phyloP scores from a whole-genome alignment of 2,888 invertebrate species.

The Actias luna region DNA sequence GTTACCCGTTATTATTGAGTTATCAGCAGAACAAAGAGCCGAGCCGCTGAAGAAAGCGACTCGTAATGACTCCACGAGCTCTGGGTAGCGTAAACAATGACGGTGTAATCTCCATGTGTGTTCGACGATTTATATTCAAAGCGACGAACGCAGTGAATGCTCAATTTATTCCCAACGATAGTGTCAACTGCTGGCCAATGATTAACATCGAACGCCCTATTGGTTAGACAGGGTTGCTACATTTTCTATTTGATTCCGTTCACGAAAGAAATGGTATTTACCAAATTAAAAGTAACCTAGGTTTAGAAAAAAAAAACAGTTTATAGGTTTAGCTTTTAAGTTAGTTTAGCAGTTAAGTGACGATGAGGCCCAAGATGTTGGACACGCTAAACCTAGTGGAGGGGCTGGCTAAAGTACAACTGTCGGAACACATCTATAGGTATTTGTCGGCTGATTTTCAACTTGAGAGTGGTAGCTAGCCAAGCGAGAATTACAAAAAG shows the following conservation, averaged over 20 bases:
- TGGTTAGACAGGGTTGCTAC: conserved; percentile 26
- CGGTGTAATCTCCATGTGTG: conserved; percentile 43
- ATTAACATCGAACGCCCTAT: conserved; percentile 53
- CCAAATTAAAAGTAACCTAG: background rate
- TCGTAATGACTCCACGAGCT: conserved; percentile 49
- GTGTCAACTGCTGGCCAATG: conserved; percentile 56
- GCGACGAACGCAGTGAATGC: conserved; percentile 45
- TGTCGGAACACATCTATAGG: too few relatives aligned
- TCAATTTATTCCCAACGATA: conserved; percentile 66
- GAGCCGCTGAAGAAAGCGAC: conserved; percentile 37
- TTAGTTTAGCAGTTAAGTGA: too few relatives aligned
- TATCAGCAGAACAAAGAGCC: conserved; percentile 40
- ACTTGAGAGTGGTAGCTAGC: too few relatives aligned
- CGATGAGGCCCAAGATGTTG: too few relatives aligned
- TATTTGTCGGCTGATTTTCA: too few relatives aligned
- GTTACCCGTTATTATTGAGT: conserved; percentile 37
- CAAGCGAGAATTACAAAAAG: too few relatives aligned
- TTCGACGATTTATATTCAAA: conserved; percentile 55
- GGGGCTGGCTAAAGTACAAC: too few relatives aligned
- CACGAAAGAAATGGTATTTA: background rate
- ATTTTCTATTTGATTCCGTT: background rate
- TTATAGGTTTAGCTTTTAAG: too few relatives aligned
- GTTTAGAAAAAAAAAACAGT: too few relatives aligned
- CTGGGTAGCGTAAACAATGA: conserved; percentile 56
- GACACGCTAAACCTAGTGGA: too few relatives aligned